Base-by-base conservation (phyloP, 2,888 invertebrate genomes). In the Spisula subtruncata region DNA sequence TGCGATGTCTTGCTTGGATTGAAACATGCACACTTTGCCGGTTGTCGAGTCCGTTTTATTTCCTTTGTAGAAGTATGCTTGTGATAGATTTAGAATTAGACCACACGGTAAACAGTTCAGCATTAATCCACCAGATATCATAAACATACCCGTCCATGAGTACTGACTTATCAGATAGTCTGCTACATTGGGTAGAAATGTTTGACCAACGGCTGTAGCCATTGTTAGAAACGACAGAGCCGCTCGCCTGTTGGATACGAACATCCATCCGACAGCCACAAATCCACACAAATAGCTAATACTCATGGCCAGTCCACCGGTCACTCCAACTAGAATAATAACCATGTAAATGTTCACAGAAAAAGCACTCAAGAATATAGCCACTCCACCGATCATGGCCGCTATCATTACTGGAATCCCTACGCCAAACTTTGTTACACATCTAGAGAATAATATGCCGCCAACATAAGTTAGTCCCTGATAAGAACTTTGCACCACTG, bases 341-440 rank as follows among this genome's bases (percentile, higher is more conserved):
- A 90, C 56, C 83, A 87, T 90, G 60, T 83, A 82, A 25, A 90
- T 87, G 66, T 90, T 90, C 18, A 87, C 87, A 25, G 90, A 84
- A 82, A 80, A 87, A 8, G 87, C 80, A 60, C 87, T 85, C 0
- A 56, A 66, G 48, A 90, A 80, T 14, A 90, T n/a, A 16, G 87
- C 66, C 20, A 87, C 2, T 18, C 82, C 60, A 16, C 79, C 54
- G 0, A 60, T 46, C n/a, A 46, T 25, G 8, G 90, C 87, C 8
- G 87, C 85, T 35, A 85, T 29, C 54, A 87, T 87, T 32, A 81
- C 82, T 16, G 82, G 83, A 25, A 75, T 32, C 18, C 90, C 90
- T 16, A 87, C 75, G 75, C 87, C 90, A 56, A 46, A 66, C 48
- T 82, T 85, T 12, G 81, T 75, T 4, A 90, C 83, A 35, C 75